Percentiles rank a stretch among this genome's conserved stretches.
Conservation (phyloP, 2,113 vertebrate species). For the Gnathonemus longibarbis region DNA sequence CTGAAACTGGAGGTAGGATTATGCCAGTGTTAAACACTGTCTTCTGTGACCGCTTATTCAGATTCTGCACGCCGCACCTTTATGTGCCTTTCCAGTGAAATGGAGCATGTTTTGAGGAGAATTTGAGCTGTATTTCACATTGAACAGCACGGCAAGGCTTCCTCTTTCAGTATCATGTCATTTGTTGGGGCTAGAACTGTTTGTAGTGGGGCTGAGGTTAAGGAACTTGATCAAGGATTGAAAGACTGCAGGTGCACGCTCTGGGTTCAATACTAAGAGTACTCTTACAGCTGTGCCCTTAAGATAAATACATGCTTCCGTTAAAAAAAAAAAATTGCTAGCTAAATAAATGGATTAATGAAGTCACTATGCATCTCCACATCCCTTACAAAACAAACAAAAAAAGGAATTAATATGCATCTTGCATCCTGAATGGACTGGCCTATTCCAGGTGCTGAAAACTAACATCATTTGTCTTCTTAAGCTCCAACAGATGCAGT, state of each 20-base stretch:
- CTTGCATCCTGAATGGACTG: not conserved
- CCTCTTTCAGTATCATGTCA: not conserved
- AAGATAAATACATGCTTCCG: not conserved
- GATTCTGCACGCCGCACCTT: constrained; percentile 23
- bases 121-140: not conserved
- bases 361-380: not conserved
- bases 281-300: not conserved
- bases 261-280: not conserved
- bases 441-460: constrained; percentile 4
- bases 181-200: not conserved
- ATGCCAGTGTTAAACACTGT: constrained; percentile 46
- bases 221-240: not conserved
- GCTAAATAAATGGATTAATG: not conserved
- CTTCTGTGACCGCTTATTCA: constrained; percentile 34
- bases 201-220: not conserved
- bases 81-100: constrained; percentile 20
- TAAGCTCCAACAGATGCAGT: constrained; percentile 14
- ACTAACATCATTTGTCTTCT: constrained; percentile 13
- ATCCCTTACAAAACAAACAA: not conserved
- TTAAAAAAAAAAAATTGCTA: not conserved
- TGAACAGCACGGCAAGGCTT: not conserved
- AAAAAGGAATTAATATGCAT: constrained; percentile 13
- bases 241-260: not conserved
- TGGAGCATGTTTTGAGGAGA: not conserved
- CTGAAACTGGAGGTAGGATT: constrained; percentile 52